Evolutionary conservation across 2,888 invertebrate genomes (phyloP).

Genomic region (Leucophenga maculata): DNA sequence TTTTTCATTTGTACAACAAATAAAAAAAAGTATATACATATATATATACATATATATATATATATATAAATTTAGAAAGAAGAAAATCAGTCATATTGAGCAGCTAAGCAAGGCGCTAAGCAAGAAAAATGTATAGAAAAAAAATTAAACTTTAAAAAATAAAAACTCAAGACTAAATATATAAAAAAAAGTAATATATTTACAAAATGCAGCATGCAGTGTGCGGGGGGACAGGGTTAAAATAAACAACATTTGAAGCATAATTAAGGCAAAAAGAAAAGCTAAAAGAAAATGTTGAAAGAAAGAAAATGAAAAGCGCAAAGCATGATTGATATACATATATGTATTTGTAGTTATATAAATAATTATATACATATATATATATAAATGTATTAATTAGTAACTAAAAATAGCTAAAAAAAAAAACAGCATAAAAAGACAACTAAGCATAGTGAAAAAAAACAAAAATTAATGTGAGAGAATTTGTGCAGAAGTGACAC

Average conservation of each 20-base stretch:
- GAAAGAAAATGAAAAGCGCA: slow-evolving; percentile 52
- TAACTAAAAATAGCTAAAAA: slow-evolving; percentile 15
- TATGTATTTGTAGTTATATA: slow-evolving; percentile 29
- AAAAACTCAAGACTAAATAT: slow-evolving; percentile 25
- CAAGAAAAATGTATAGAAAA: background rate
- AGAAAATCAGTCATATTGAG: background rate
- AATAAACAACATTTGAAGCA: slow-evolving; percentile 29
- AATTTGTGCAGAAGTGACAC: slow-evolving; percentile 1
- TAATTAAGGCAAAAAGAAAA: slow-evolving; percentile 34
- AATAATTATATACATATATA: slow-evolving; percentile 17
- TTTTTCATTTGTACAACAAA: slow-evolving; percentile 32
- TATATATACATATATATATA: no score
- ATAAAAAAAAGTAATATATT: slow-evolving; percentile 8
- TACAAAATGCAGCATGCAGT: slow-evolving; percentile 16
- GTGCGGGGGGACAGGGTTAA: background rate
- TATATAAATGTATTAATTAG: slow-evolving; percentile 23
- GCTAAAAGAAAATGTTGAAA: slow-evolving; percentile 53
- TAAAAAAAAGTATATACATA: no score
- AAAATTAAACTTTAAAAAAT: slow-evolving; percentile 5
- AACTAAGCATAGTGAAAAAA: background rate
- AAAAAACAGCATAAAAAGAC: slow-evolving; percentile 21
- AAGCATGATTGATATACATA: slow-evolving; percentile 25
- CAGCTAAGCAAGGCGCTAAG: background rate
- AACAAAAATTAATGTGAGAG: background rate
- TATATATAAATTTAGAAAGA: slow-evolving; percentile 12